Base-by-base conservation (phyloP, 2,113 vertebrate species). In the Dendropsophus ebraccatus region DNA sequence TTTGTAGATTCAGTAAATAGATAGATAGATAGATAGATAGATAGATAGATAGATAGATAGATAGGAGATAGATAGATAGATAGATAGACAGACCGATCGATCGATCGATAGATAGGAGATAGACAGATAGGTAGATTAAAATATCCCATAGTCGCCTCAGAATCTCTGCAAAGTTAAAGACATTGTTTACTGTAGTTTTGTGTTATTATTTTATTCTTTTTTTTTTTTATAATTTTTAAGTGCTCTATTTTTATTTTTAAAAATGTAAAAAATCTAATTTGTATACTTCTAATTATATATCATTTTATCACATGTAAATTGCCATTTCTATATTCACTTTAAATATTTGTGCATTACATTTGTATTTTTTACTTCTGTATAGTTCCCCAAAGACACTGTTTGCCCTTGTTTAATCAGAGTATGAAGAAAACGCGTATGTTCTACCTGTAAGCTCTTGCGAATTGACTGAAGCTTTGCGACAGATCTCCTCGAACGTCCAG, bases 31-130 rank as follows among this genome's bases (percentile, higher is more conserved):
- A n/a, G n/a, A n/a, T n/a, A n/a, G n/a, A n/a, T n/a, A n/a, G n/a
- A n/a, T n/a, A n/a, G n/a, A n/a, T n/a, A n/a, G n/a, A n/a, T n/a
- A n/a, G n/a, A n/a, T n/a, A n/a, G n/a, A n/a, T n/a, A n/a, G n/a
- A n/a, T n/a, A n/a, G n/a, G n/a, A n/a, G n/a, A n/a, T n/a, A n/a
- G n/a, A n/a, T n/a, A n/a, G n/a, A 41, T 9, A n/a, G 56, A 58
- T 58, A 58, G 56, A 58, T 58, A 58, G 56, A 58, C 19, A 62
- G 58, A 62, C n/a, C 25, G 58, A 69, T 35, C 32, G 65, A 69
- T 67, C 30, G 62, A 67, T 67, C 30, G 62, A 67, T 67, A 67
- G 62, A 67, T 67, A 67, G 62, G 32, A n/a, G n/a, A n/a, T n/a
- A 65, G 62, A 65, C 16, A 65, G 62, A 65, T 65, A 65, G 25